Evolutionary conservation across 2,888 invertebrate genomes (phyloP).

Genomic region (Crocallis elinguaria): DNA sequence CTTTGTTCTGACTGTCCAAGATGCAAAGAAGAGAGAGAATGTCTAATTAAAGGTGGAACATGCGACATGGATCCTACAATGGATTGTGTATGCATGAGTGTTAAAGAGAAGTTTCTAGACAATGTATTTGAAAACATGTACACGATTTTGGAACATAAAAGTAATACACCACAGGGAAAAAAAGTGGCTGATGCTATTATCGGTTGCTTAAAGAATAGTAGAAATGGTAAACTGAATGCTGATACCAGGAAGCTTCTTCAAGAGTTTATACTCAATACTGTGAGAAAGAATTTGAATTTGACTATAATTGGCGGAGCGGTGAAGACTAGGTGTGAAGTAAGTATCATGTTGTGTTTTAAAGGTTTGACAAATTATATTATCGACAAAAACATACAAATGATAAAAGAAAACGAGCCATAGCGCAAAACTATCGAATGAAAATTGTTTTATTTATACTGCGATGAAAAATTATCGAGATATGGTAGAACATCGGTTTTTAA

Average conservation of each 20-base stretch:
- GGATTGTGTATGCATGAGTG: constrained; percentile 67
- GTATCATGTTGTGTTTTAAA: too few relatives aligned
- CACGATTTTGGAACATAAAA: constrained; percentile 63
- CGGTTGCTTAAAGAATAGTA: constrained; percentile 60
- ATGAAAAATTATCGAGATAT: too few relatives aligned
- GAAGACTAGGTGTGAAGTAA: constrained; percentile 75
- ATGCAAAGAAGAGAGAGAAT: constrained; percentile 60
- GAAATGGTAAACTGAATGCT: constrained; percentile 68
- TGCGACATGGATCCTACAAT: constrained; percentile 53
- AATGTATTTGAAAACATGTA: constrained; percentile 80
- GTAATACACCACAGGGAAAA: constrained; percentile 59
- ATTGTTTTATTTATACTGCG: too few relatives aligned
- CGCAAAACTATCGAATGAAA: too few relatives aligned
- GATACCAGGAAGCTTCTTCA: constrained; percentile 63
- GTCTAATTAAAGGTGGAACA: constrained; percentile 50
- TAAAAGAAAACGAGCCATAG: too few relatives aligned
- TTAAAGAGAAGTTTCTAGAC: constrained; percentile 69
- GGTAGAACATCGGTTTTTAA: too few relatives aligned
- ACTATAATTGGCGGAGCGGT: constrained; percentile 77
- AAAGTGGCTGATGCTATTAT: constrained; percentile 63
- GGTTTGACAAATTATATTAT: too few relatives aligned
- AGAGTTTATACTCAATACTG: constrained; percentile 63
- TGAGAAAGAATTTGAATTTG: constrained; percentile 71
- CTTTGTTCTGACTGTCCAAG: constrained; percentile 71
- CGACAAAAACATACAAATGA: too few relatives aligned